Evolutionary conservation across 2,113 vertebrate genomes (phyloP).

Genomic region (Pollimyrus isidori): DNA sequence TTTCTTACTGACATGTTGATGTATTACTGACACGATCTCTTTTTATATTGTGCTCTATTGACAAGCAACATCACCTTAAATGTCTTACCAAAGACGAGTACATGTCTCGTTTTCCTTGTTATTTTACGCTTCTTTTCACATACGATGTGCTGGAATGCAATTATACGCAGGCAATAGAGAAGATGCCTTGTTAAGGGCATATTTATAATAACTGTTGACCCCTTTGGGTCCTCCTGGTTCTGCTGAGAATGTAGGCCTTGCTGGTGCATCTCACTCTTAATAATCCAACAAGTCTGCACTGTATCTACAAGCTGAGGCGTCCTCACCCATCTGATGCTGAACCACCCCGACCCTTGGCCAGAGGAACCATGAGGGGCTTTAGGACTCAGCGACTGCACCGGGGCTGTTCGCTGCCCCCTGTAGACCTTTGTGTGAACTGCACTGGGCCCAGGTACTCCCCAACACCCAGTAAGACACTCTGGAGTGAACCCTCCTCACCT

Average conservation of each 20-base stretch:
- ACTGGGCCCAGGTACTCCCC: not conserved
- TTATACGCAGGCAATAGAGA: not conserved
- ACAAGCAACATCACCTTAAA: slow-evolving; percentile 4
- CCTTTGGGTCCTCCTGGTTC: not conserved
- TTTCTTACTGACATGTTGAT: slow-evolving; percentile 30
- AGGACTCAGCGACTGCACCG: not conserved
- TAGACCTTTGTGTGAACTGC: not conserved
- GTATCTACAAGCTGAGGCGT: not conserved
- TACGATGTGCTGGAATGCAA: not conserved
- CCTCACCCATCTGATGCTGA: not conserved
- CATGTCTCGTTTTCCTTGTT: not conserved
- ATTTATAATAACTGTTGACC: not conserved
- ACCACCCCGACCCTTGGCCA: not conserved
- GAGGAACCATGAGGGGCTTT: not conserved
- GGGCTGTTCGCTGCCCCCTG: not conserved
- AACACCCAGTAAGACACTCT: not conserved
- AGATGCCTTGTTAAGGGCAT: not conserved
- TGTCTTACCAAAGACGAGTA: slow-evolving; percentile 20
- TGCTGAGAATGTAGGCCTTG: not conserved
- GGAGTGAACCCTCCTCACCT: not conserved
- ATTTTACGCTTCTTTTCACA: not conserved
- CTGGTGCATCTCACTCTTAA: not conserved
- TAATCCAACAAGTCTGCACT: not conserved
- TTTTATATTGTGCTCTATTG: slow-evolving; percentile 22
- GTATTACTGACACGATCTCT: not conserved